Conservation (phyloP, 2,888 invertebrate genomes). For the Geophilus truncorum region DNA sequence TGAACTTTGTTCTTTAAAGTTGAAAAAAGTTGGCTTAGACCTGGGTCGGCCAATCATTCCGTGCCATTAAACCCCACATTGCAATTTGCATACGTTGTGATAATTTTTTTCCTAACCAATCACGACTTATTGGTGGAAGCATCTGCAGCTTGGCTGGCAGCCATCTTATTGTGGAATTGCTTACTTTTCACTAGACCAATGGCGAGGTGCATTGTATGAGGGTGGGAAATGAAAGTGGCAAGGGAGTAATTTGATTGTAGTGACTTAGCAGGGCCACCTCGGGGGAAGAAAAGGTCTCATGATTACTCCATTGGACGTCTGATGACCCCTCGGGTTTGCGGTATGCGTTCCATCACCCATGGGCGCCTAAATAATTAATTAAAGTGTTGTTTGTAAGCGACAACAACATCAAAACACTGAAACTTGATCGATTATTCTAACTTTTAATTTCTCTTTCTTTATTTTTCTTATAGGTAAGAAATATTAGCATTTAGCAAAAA, state of each 20-base stretch:
- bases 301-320: not conserved
- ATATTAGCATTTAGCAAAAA: not conserved
- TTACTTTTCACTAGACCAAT: not conserved
- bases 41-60: not conserved
- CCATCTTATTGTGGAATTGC: not conserved
- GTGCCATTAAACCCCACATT: not conserved
- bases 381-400: not conserved
- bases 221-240: not conserved
- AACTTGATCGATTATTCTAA: not conserved
- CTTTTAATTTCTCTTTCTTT: not conserved
- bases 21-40: not conserved
- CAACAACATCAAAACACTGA: not conserved
- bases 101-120: conserved; percentile 14
- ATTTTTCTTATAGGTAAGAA: not conserved
- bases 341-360: not conserved
- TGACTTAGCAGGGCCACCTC: not conserved
- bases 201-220: not conserved
- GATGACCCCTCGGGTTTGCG: not conserved
- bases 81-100: conserved; percentile 21
- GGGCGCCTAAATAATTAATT: not conserved
- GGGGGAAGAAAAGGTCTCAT: not conserved
- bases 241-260: not conserved
- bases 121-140: not conserved
- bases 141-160: not conserved
- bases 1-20: not conserved